Evolutionary conservation across 2,888 invertebrate genomes (phyloP), one percentile per base, ranked within the genome.

Genomic region (Euplagia quadripunctaria): DNA sequence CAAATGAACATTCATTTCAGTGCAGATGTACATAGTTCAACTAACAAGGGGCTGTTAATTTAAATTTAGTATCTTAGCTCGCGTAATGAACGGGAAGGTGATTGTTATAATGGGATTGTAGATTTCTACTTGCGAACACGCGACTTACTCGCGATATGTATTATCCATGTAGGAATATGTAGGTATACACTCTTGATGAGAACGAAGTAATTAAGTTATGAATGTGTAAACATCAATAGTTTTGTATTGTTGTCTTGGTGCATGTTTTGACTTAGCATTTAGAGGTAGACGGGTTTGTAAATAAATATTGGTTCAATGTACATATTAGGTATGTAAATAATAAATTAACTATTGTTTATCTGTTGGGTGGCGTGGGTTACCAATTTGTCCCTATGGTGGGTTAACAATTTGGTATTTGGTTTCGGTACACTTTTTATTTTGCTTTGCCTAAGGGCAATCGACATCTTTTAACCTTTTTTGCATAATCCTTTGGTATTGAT

Each of bases 11-110:
- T 93, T 91, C 91, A 91, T 91, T 92, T 89, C 85, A 84, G 86
- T 90, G 86, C 91, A 91, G 90, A 91, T 92, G 93, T 93, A 91
- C 88, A 88, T 93, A 94, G 94, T 94, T 94, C 85, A 88, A 92
- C 93, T 95, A 94, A 94, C 94, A 93, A 94, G 94, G 93, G 93
- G 92, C 88, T 94, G 94, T 95, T 96, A 94, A 96, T 96, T 95
- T 94, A 94, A 96, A 96, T 95, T 95, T 95, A 96, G 93, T 94
- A 94, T 95, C 95, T 94, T 91, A 91, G 91, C 93, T 85, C 90
- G 91, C 90, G 93, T 94, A 95, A 95, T 95, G 95, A 95, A 95
- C 94, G 92, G 89, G 91, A 93, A 93, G 94, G 94, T 94, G 94
- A 95, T 95, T 94, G 94, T 91, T 92, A 92, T 95, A 95, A 95